These are phyloP conservation scores for Lepilemur septentrionalis DNA, from an alignment of 2,797 vertebrate species.

Conservation along the genomic window DNA sequence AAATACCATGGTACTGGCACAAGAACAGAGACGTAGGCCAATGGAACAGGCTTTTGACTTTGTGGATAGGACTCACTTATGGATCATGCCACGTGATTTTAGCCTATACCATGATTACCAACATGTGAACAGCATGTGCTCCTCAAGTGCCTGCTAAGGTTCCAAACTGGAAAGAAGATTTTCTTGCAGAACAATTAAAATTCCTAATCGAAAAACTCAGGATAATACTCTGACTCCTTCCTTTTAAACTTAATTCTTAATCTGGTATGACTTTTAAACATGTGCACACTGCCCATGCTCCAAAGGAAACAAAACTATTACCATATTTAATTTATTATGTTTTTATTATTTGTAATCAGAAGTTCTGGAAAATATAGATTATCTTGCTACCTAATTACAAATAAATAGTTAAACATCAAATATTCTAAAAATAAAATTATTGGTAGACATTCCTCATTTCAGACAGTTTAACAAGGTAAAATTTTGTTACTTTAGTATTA, in stretches of 20 bases:
- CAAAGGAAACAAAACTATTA: neutral
- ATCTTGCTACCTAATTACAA: constrained; percentile 18
- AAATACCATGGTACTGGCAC: no score
- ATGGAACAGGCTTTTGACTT: neutral
- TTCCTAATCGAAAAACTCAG: neutral
- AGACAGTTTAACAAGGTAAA: neutral
- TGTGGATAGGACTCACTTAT: neutral
- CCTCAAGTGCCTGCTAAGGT: neutral
- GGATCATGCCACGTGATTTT: neutral
- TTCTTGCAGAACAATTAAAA: neutral
- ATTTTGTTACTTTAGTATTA: neutral
- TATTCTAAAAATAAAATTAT: constrained; percentile 1
- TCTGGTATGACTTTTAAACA: neutral
- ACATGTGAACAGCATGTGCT: neutral
- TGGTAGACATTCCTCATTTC: neutral
- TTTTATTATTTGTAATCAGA: constrained; percentile 32
- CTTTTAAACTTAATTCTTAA: neutral
- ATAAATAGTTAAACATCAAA: constrained; percentile 3
- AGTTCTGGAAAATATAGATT: neutral
- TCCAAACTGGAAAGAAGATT: neutral
- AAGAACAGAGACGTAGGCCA: no score
- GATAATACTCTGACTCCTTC: neutral
- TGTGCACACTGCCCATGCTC: neutral
- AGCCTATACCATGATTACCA: neutral
- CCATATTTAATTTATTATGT: neutral